These are phyloP conservation scores for Geococcyx californianus DNA, from an alignment of 2,113 vertebrate species.

Conservation along the genomic window DNA sequence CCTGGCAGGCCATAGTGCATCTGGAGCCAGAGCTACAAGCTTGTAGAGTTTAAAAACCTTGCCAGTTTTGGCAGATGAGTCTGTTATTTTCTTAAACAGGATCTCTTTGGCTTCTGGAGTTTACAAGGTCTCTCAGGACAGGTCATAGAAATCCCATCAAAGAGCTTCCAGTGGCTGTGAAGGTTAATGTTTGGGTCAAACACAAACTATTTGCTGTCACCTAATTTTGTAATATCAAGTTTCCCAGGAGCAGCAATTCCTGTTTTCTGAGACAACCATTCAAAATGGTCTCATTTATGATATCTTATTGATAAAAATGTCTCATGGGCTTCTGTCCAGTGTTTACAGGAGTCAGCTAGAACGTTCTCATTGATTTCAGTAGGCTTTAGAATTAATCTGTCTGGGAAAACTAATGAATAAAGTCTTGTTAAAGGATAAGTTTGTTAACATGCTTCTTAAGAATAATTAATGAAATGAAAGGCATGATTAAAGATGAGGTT, in stretches of 20 bases:
- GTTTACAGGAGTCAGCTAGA: neutral
- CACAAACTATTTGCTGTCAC: neutral
- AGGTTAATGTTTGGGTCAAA: neutral
- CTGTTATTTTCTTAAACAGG: neutral
- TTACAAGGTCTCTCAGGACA: neutral
- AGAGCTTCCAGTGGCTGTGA: neutral
- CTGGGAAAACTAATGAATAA: constrained; percentile 27
- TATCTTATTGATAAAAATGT: neutral
- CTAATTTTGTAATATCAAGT: neutral
- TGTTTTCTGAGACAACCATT: neutral
- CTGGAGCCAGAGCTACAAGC: neutral
- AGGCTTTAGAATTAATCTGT: neutral
- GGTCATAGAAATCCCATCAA: constrained; percentile 18
- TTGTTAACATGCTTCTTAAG: constrained; percentile 12
- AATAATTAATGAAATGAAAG: constrained; percentile 16
- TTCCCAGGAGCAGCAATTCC: neutral
- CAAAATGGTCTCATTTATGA: neutral
- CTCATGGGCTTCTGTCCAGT: neutral
- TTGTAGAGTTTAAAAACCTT: neutral
- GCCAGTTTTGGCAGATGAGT: constrained; percentile 8
- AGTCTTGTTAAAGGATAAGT: constrained; percentile 1
- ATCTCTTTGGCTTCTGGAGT: neutral
- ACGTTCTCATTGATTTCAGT: neutral
- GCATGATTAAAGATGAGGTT: neutral
- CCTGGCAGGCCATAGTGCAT: neutral